Evolutionary conservation across 2,113 vertebrate genomes (phyloP).

Genomic region (Corvus moneduloides): DNA sequence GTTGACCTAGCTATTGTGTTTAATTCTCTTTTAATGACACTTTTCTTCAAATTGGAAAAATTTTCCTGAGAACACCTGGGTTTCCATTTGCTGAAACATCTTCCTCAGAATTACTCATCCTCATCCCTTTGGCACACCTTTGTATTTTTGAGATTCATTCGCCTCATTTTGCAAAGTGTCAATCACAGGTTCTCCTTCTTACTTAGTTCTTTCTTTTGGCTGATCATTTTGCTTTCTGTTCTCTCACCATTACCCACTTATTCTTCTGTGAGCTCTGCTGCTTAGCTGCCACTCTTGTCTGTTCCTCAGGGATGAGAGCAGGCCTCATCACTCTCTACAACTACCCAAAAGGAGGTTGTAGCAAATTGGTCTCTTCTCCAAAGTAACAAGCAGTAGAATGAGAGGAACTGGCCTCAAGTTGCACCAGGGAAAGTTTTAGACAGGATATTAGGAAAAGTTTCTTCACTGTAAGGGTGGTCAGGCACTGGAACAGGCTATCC

Average conservation of each 20-base stretch:
- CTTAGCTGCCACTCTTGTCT: background rate
- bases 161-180: background rate
- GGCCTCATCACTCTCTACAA: rapidly evolving
- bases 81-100: background rate
- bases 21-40: background rate
- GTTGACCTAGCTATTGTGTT: background rate
- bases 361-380: background rate
- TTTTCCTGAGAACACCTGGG: background rate
- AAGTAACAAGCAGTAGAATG: background rate
- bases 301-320: background rate
- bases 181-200: background rate
- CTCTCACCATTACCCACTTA: background rate
- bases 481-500: background rate
- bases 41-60: background rate
- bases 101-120: background rate
- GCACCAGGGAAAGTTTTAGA: background rate
- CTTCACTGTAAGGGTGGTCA: background rate
- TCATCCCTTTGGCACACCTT: background rate
- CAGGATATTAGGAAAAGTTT: background rate
- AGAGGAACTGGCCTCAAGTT: background rate
- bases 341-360: background rate
- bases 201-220: background rate
- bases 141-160: background rate
- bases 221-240: background rate
- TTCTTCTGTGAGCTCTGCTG: background rate